Base-by-base conservation (phyloP, 2,888 invertebrate genomes). In the Cryptus viduatorius region DNA sequence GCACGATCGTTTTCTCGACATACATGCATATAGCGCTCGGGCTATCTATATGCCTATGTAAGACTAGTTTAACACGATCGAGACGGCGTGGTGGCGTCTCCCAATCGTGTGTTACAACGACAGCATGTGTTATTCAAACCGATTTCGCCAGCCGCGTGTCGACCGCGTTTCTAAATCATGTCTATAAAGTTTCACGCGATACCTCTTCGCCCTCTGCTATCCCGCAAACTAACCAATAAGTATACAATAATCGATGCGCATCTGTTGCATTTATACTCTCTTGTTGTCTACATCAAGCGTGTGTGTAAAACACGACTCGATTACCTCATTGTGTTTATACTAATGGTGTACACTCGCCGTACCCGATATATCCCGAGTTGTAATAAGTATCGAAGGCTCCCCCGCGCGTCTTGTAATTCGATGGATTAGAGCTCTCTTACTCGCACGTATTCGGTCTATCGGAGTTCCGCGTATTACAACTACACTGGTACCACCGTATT, bases 281-380 rank as follows among this genome's bases (percentile, higher is more conserved):
- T 31, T 61, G 61, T 59, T 24, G 59, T 61, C 24, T 29, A 61
- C 61, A 61, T 29, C 1, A 31, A 29, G 29, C 53, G 75, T 81
- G 77, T 81, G 71, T 85, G 80, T 84, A 56, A 83, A 86, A 86
- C 80, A 85, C 86, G 84, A 87, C 84, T 77, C 86, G 89, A 89
- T 78, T 90, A 89, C 89, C 88, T 89, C 90, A 90, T 92, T 90
- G 90, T 90, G 89, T 90, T 90, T 86, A 78, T 89, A 89, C 91
- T 90, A 92, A 91, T 92, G 88, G 89, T 24, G 61, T 29, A 7
- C 24, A 61, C 61, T 61, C 31, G 24, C 29, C 7, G 29, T 29
- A 31, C 46, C 77, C 75, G 76, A 71, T 59, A 79, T 81, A 81
- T 83, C 72, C 61, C 31, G 16, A 61, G 42, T 19, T 42, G 42